Base-by-base conservation (phyloP, 1,140 invertebrate species). In the Anastrepha obliqua region DNA sequence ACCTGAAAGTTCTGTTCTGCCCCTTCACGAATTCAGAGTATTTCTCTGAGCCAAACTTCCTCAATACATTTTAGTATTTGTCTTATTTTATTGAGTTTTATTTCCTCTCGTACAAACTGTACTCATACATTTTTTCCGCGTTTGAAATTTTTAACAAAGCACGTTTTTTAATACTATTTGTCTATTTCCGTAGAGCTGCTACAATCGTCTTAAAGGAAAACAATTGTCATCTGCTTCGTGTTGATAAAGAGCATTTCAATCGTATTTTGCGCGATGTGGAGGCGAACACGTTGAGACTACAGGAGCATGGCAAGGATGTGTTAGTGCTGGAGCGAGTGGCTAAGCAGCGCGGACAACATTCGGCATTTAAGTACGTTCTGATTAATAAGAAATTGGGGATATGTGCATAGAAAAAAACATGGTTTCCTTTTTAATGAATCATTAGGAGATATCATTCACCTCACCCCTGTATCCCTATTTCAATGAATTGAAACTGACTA, bases 161-260 rank as follows among this genome's bases (percentile, higher is more conserved):
- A 0, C 29, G 29, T 29, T 29, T 29, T 8, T 51, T 55, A 51
- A 51, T 3, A 13, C 44, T 17, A 51, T 51, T 74, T 81, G 17
- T 47, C 5, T 85, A 29, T 15, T 29, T 39, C 86, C 94, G 81
- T 92, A 97, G 97, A 92, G 97, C 97, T 87, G 97, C 97, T 3
- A 97, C 97, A 15, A 98, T 98, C 88, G 95, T 97, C 8, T 94
- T 97, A 7, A 94, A 96, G 89, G 97, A 98, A 92, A 96, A 97
- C 91, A 97, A 97, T 93, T 97, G 97, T 90, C 97, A 98, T 92
- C 97, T 98, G 91, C 93, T 98, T 55, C 94, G 97, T 55, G 97
- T 98, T 1, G 97, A 98, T 92, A 98, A 98, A 93, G 96, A 97
- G 87, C 96, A 98, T 92, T 98, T 98, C 92, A 97, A 98, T 94